These are phyloP conservation scores for Eurypyga helias DNA, from an alignment of 2,113 vertebrate genomes.

Conservation along the genomic window DNA sequence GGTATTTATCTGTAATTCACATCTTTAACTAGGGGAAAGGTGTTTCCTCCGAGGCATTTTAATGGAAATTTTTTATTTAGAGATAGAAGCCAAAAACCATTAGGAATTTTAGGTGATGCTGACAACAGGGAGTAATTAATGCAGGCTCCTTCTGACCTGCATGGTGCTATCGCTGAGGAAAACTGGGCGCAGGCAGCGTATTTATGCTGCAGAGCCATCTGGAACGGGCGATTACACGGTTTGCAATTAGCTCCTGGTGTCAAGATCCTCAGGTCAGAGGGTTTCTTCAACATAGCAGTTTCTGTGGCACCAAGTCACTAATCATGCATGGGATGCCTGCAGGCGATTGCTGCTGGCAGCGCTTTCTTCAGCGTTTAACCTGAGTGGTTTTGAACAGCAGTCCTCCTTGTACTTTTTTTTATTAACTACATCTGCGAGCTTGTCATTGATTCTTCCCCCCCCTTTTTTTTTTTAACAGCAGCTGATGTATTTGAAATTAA, in stretches of 20 bases:
- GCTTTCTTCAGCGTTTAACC: constrained; percentile 40
- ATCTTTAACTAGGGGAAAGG: neutral
- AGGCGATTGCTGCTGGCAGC: neutral
- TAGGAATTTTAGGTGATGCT: neutral
- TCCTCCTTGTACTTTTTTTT: neutral
- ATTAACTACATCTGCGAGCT: constrained; percentile 12
- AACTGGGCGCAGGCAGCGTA: neutral
- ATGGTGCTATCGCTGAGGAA: neutral
- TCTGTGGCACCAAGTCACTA: neutral
- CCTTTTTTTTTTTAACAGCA: neutral
- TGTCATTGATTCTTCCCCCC: neutral
- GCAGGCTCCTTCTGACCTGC: neutral
- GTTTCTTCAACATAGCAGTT: neutral
- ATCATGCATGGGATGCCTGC: neutral
- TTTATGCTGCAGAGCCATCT: neutral
- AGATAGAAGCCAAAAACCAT: neutral
- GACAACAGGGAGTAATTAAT: neutral
- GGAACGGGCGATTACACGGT: neutral
- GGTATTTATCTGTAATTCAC: constrained; percentile 37
- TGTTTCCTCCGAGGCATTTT: constrained; percentile 11
- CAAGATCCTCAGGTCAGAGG: neutral
- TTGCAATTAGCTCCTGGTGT: constrained; percentile 8
- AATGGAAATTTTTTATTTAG: constrained; percentile 43
- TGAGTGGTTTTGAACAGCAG: neutral
- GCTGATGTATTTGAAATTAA: constrained; percentile 57